These are phyloP conservation scores for Lathamus discolor DNA, from an alignment of 2,113 vertebrate genomes.

Conservation along the genomic window DNA sequence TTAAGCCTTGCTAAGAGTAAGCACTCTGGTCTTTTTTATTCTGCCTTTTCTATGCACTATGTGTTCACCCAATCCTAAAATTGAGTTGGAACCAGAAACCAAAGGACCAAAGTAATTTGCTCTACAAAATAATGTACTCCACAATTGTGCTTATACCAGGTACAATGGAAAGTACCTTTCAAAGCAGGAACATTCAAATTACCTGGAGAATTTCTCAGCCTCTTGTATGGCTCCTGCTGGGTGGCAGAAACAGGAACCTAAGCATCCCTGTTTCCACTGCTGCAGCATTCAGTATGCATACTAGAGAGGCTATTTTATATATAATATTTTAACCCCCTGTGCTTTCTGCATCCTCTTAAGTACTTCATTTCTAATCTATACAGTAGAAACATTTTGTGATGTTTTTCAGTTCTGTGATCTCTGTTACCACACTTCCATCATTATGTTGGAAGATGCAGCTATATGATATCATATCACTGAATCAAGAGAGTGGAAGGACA, in stretches of 20 bases:
- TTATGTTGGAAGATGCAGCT: background rate
- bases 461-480: accelerated
- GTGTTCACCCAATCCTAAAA: background rate
- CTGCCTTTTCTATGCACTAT: background rate
- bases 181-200: background rate
- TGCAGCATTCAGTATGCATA: background rate
- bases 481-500: background rate
- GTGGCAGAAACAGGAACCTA: background rate
- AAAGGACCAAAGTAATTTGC: background rate
- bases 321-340: background rate
- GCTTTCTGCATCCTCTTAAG: background rate
- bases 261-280: background rate
- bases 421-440: background rate
- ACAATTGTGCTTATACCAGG: background rate
- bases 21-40: background rate
- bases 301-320: background rate
- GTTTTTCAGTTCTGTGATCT: background rate
- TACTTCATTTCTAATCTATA: background rate
- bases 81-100: background rate
- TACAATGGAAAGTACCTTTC: background rate
- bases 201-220: background rate
- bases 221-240: background rate
- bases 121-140: background rate
- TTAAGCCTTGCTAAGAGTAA: background rate
- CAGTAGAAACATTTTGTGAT: background rate